Evolutionary conservation across 2,888 invertebrate genomes (phyloP).

Genomic region (Nematopogon swammerdamellus): DNA sequence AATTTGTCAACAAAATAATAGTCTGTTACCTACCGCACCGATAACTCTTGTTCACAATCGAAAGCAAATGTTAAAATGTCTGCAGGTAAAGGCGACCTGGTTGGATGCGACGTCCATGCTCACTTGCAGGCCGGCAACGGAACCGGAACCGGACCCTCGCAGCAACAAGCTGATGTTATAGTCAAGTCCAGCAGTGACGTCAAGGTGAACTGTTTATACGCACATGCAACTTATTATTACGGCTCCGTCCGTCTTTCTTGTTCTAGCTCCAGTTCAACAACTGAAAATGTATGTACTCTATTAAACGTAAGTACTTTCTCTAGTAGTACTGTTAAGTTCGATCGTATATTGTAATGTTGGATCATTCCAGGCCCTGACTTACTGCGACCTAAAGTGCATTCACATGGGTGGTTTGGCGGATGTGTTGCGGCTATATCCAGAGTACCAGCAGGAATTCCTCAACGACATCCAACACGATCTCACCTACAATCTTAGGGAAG

Average conservation of each 20-base stretch:
- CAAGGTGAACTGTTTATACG: no score
- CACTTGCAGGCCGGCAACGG: slow-evolving; percentile 69
- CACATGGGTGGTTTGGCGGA: slow-evolving; percentile 88
- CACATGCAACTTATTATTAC: no score
- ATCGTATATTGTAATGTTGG: no score
- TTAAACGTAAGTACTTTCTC: no score
- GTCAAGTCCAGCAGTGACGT: slow-evolving; percentile 95
- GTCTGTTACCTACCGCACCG: no score
- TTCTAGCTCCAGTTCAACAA: no score
- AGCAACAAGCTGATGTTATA: slow-evolving; percentile 70
- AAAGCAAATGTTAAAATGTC: slow-evolving; percentile 15
- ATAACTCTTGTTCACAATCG: no score
- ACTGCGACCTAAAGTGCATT: slow-evolving; percentile 94
- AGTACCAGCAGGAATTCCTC: slow-evolving; percentile 92
- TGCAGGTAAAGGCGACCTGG: slow-evolving; percentile 91
- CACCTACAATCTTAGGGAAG: slow-evolving; percentile 91
- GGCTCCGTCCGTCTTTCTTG: no score
- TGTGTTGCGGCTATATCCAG: slow-evolving; percentile 85
- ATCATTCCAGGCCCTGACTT: slow-evolving; percentile 73
- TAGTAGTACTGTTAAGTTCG: no score
- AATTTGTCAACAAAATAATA: no score
- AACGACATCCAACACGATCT: slow-evolving; percentile 94
- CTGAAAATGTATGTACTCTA: no score
- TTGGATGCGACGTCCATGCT: slow-evolving; percentile 87
- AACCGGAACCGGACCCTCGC: slow-evolving; percentile 47